These are phyloP conservation scores for Cuniculus paca DNA, from an alignment of 2,797 vertebrate species.

Conservation along the genomic window DNA sequence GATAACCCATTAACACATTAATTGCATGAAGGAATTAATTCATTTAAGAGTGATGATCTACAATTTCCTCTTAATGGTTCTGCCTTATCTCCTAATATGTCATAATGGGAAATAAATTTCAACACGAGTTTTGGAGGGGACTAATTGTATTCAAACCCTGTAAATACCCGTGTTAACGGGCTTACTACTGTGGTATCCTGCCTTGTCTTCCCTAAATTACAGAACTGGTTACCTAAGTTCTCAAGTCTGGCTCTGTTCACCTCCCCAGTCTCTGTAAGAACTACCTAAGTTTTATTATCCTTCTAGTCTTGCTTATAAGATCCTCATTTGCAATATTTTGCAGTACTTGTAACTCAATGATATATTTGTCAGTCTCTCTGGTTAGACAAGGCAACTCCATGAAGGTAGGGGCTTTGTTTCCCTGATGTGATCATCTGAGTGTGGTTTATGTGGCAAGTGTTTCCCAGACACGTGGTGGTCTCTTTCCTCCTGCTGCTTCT, in stretches of 20 bases:
- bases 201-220: background rate
- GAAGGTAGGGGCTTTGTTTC: too few relatives aligned
- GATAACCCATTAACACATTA: background rate
- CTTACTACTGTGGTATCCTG: background rate
- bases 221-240: background rate
- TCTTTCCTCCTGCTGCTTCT: background rate
- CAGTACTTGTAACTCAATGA: background rate
- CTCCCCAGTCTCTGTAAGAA: background rate
- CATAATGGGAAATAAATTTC: background rate
- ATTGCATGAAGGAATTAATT: background rate
- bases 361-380: background rate
- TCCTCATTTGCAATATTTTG: background rate
- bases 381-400: background rate
- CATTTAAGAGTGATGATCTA: background rate
- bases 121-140: background rate
- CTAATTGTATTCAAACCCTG: background rate
- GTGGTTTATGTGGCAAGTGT: background rate
- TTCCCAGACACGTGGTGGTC: rapidly evolving
- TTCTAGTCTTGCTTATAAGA: background rate
- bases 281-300: background rate
- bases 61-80: background rate
- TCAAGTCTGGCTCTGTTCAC: background rate
- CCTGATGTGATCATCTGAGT: background rate
- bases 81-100: background rate
- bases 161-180: background rate